Conservation (phyloP, 2,113 vertebrate genomes). For the Heliornis fulica region DNA sequence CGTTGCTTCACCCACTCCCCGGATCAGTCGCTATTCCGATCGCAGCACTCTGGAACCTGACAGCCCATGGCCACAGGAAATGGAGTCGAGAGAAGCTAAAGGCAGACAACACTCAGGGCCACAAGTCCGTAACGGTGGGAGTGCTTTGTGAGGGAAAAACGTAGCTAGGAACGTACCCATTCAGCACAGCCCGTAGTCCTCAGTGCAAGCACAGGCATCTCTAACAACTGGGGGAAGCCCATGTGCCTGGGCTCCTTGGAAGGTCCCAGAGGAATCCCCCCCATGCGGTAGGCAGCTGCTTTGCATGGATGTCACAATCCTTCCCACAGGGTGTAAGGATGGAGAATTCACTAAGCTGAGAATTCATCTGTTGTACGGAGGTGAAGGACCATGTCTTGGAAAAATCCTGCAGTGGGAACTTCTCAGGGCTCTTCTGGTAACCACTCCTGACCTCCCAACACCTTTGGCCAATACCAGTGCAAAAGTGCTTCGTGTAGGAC, state of each 20-base stretch:
- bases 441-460: neutral
- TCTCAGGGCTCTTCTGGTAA: neutral
- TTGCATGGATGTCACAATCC: rapidly evolving
- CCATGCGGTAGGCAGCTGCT: rapidly evolving
- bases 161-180: neutral
- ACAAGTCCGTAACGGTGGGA: neutral
- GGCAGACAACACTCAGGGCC: neutral
- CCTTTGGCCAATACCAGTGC: neutral
- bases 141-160: neutral
- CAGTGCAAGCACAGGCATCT: neutral
- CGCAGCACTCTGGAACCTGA: neutral
- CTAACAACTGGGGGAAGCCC: neutral
- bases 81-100: neutral
- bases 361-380: neutral
- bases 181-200: neutral
- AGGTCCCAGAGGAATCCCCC: neutral
- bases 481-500: neutral
- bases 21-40: neutral
- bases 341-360: neutral
- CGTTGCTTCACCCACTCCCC: neutral
- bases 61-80: neutral
- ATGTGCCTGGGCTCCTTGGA: neutral
- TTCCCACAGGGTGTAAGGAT: neutral
- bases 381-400: neutral
- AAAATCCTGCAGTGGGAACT: neutral